A percentile compares a stretch with the other conserved stretches of the same genome.
Evolutionary conservation across 2,113 vertebrate genomes (phyloP).

Genomic region (Trematomus loennbergii): DNA sequence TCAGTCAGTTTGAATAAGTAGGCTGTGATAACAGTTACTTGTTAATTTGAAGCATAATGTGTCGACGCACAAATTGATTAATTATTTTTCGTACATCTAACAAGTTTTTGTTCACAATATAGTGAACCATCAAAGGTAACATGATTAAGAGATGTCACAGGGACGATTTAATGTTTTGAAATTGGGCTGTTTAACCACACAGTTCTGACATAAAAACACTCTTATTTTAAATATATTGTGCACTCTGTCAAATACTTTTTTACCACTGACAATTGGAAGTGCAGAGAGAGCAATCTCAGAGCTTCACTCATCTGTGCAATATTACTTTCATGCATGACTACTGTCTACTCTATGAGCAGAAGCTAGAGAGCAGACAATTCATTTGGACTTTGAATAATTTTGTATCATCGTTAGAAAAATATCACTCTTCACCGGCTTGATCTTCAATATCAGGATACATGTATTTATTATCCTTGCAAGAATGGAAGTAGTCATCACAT

Average conservation of each 20-base stretch:
- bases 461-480: too few species aligned
- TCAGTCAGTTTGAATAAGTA: conserved; percentile 53
- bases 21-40: conserved; percentile 38
- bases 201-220: conserved; percentile 61
- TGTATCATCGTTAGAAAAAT: neutral
- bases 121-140: conserved; percentile 30
- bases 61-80: conserved; percentile 9
- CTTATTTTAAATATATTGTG: conserved; percentile 65
- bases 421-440: too few species aligned
- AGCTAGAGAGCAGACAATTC: conserved; percentile 47
- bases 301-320: conserved; percentile 60
- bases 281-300: conserved; percentile 38
- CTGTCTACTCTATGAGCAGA: conserved; percentile 26
- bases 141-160: neutral
- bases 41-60: conserved; percentile 40
- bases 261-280: conserved; percentile 57
- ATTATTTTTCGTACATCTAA: neutral
- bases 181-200: conserved; percentile 35
- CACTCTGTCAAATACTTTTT: conserved; percentile 70
- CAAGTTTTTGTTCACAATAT: neutral
- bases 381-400: conserved; percentile 31
- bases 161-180: neutral
- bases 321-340: conserved; percentile 54
- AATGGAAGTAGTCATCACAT: too few species aligned
- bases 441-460: too few species aligned